Evolutionary conservation across 2,113 vertebrate genomes (phyloP), one percentile per base, ranked within the genome.

Genomic region (Oncorhynchus masou): DNA sequence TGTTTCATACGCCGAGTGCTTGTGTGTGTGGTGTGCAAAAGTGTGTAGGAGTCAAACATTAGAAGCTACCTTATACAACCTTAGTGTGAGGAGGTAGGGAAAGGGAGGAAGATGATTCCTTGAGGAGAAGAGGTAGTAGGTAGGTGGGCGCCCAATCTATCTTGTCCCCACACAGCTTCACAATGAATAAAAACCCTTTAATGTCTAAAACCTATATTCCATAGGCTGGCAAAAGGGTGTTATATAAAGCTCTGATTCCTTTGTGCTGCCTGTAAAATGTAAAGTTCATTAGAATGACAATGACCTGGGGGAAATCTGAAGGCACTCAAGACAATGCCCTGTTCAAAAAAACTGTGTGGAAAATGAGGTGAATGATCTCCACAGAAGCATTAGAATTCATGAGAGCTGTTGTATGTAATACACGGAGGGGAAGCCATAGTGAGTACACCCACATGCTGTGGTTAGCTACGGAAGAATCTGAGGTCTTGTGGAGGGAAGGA

Each of bases 351-450:
- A 39, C 81, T 81, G 27, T 34, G 74, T 70, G 81, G 78, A 79
- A 85, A 74, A 70, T 64, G 34, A 86, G 84, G 82, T 89, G 82
- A 87, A 82, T 76, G 82, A 86, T 82, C 73, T 78, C 49, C 78
- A 84, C 81, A 81, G 85, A 88, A 86, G 85, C 76, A 84, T 80
- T 65, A 48, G 82, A 68, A 69, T 77, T 78, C 39, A 39, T 39
- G 39, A 9, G 39, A 39, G 39, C 70, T 66, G 73, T 70, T 27
- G 77, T 45, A 65, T 79, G 79, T 51, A 16, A 51, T 51, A 15
- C 3, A 11, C 7, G 8, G 39, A 9, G 39, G 39, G 39, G 39
- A 45, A 11, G 39, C 9, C 9, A 45, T 11, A 45, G 39, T 45
- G 9, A 11, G 39, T 45, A 45, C 39, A 11, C 39, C 39, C 39